These are phyloP conservation scores for Otolemur garnettii DNA, from an alignment of 2,113 vertebrate genomes.

Conservation along the genomic window DNA sequence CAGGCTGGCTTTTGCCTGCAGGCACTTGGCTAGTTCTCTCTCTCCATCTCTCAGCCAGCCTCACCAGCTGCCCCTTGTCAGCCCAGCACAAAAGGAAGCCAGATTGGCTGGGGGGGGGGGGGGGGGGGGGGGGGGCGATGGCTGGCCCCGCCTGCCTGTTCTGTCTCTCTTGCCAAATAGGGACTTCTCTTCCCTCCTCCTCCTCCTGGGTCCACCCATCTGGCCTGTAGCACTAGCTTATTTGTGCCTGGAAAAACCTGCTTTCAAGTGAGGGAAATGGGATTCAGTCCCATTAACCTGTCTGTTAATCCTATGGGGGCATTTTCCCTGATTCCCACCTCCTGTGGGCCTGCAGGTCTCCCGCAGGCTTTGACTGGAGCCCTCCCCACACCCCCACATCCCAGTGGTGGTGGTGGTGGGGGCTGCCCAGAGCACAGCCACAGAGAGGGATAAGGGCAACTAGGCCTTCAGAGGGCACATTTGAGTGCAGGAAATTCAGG, in stretches of 20 bases:
- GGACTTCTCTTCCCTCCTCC: not conserved
- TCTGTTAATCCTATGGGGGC: not conserved
- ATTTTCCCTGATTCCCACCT: not conserved
- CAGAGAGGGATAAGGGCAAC: not conserved
- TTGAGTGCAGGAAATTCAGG: not conserved
- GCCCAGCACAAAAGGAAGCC: constrained; percentile 55
- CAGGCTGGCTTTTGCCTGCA: not conserved
- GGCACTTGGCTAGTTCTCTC: constrained; percentile 25
- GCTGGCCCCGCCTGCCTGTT: not conserved
- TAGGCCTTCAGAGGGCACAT: not conserved
- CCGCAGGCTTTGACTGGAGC: not conserved
- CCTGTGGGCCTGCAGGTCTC: rapidly evolving
- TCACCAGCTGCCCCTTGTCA: constrained; percentile 76
- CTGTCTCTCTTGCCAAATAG: constrained; percentile 26
- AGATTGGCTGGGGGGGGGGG: constrained; percentile 61
- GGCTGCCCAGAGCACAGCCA: not conserved
- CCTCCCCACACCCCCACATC: no score
- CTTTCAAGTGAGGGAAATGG: constrained; percentile 51
- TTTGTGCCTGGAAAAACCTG: constrained; percentile 63
- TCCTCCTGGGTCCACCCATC: constrained; percentile 52
- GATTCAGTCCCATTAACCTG: not conserved
- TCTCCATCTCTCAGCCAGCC: constrained; percentile 42
- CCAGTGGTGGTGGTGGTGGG: rapidly evolving
- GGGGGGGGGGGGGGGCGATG: no score
- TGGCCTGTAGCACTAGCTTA: constrained; percentile 18